A percentile compares a stretch with the other conserved stretches of the same genome.
Conservation (phyloP, 2,113 vertebrate species). For the Budorcas taxicolor region DNA sequence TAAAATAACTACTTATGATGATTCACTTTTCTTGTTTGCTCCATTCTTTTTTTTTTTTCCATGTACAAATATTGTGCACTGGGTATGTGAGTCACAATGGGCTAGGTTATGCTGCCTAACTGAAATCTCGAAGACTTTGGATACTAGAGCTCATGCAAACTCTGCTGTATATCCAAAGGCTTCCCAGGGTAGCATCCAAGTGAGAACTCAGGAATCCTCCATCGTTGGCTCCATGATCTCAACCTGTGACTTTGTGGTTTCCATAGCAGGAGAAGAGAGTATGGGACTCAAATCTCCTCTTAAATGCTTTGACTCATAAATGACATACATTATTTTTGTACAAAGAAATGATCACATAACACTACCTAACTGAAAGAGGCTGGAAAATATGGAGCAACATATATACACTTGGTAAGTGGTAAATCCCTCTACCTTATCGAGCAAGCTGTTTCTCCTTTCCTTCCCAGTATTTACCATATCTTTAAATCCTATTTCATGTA, state of each 20-base stretch:
- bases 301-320: not conserved
- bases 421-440: not conserved
- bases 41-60: not conserved
- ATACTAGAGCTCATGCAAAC: not conserved
- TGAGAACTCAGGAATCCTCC: not conserved
- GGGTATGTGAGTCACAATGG: not conserved
- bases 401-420: not conserved
- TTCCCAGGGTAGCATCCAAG: not conserved
- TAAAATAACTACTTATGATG: not conserved
- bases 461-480: not conserved
- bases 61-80: not conserved
- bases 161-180: not conserved
- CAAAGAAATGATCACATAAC: not conserved
- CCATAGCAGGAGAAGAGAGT: not conserved
- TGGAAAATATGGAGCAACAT: not conserved
- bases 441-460: not conserved
- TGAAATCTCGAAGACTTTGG: not conserved
- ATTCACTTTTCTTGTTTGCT: not conserved
- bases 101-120: not conserved
- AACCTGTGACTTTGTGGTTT: not conserved
- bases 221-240: not conserved
- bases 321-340: not conserved
- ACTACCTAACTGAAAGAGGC: not conserved
- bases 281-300: not conserved
- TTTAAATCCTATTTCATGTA: not conserved